These are phyloP conservation scores for Spea hammondii DNA, from an alignment of 2,797 vertebrate species.

Conservation along the genomic window DNA sequence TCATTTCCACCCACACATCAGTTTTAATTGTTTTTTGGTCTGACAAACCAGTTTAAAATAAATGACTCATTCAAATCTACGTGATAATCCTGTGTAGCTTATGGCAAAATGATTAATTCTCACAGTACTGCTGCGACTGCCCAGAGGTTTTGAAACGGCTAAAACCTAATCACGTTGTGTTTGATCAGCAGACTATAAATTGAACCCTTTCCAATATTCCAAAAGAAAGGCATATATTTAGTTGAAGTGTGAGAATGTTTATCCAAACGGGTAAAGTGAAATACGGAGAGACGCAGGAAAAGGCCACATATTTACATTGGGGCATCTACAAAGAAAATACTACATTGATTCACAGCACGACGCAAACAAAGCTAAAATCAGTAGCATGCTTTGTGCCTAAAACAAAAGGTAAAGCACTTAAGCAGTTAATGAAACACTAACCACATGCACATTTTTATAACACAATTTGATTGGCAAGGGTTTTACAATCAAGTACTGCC, in stretches of 20 bases:
- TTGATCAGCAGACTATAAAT: background rate
- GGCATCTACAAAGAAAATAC: no score
- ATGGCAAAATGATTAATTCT: slow-evolving; percentile 5
- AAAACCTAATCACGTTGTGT: slow-evolving; percentile 3
- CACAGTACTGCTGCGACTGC: slow-evolving; percentile 1
- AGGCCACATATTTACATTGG: no score
- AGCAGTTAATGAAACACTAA: no score
- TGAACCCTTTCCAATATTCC: background rate
- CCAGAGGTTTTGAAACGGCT: slow-evolving; percentile 1
- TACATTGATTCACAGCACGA: background rate
- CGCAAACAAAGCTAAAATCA: slow-evolving; percentile 8
- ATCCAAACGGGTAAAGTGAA: background rate
- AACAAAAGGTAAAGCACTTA: background rate
- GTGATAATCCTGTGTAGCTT: slow-evolving; percentile 19
- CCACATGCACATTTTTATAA: no score
- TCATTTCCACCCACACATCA: slow-evolving; percentile 37
- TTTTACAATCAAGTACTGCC: no score
- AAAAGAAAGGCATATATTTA: background rate
- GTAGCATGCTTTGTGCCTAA: slow-evolving; percentile 1
- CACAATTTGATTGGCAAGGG: no score
- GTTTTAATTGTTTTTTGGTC: background rate
- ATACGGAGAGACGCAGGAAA: background rate
- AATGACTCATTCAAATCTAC: slow-evolving; percentile 16
- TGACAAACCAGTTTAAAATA: slow-evolving; percentile 17
- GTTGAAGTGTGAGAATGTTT: background rate